Evolutionary conservation across 2,113 vertebrate species (phyloP).

Genomic region (Gallinago media): DNA sequence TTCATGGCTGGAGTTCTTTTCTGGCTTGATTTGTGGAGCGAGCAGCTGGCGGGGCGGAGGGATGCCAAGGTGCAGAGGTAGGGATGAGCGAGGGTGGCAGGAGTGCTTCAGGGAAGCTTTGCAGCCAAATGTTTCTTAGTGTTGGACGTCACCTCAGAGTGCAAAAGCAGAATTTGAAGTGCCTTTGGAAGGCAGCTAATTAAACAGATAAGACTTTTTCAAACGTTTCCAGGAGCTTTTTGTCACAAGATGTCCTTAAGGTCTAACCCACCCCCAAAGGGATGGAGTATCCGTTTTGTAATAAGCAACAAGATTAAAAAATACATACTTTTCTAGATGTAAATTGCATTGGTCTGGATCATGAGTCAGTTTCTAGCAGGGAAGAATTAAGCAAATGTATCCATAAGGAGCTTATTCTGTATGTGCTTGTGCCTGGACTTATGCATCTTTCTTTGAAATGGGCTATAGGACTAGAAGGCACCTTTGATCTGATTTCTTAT

Average conservation of each 20-base stretch:
- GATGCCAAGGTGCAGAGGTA: not conserved
- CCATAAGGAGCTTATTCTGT: not conserved
- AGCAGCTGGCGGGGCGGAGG: not conserved
- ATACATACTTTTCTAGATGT: not conserved
- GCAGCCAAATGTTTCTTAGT: not conserved
- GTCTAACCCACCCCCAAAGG: not conserved
- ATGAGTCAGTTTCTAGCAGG: not conserved
- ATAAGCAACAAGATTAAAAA: not conserved
- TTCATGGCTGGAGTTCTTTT: not conserved
- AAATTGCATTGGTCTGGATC: not conserved
- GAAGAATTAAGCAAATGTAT: not conserved
- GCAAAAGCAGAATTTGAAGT: not conserved
- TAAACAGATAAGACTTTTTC: not conserved
- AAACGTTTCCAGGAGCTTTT: not conserved
- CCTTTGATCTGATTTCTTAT: slow-evolving; percentile 12
- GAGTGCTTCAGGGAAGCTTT: not conserved
- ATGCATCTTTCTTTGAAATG: not conserved
- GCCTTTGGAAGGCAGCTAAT: not conserved
- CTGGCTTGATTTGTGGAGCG: not conserved
- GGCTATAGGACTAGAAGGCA: not conserved
- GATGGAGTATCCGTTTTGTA: not conserved
- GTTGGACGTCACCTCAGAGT: rapidly evolving
- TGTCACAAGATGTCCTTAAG: not conserved
- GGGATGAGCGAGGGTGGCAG: not conserved
- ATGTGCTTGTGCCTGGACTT: not conserved